phyloP scores from a whole-genome alignment of 2,797 vertebrate genomes.

The Danionella dracula region DNA sequence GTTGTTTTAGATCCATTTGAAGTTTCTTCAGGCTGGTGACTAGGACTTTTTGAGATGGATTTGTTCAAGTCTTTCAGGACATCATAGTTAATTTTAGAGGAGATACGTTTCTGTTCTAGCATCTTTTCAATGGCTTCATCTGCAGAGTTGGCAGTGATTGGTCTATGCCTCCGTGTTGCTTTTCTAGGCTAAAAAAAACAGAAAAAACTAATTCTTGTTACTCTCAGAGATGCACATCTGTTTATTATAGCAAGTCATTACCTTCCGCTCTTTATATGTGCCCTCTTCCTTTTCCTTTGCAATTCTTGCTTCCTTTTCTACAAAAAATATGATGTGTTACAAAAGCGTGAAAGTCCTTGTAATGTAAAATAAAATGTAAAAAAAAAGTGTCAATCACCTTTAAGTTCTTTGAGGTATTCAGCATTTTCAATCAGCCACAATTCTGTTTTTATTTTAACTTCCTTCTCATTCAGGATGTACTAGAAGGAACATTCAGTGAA shows the following conservation, averaged over 20 bases:
- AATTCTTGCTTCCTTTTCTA: constrained; percentile 91
- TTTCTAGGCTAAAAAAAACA: constrained; percentile 51
- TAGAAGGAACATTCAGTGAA: constrained; percentile 57
- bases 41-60: constrained; percentile 67
- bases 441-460: constrained; percentile 87
- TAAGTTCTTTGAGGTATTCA: constrained; percentile 91
- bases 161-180: constrained; percentile 65
- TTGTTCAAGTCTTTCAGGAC: constrained; percentile 87
- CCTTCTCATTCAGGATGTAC: constrained; percentile 90
- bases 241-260: constrained; percentile 45
- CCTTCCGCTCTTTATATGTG: constrained; percentile 96
- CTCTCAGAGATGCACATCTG: neutral
- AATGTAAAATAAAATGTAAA: too few species aligned
- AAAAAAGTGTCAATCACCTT: constrained; percentile 63
- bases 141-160: constrained; percentile 84
- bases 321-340: too few species aligned
- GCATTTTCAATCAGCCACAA: constrained; percentile 94
- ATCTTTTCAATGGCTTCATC: constrained; percentile 96
- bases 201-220: neutral
- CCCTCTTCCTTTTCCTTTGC: constrained; percentile 93
- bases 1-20: constrained; percentile 50
- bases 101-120: constrained; percentile 95
- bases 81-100: constrained; percentile 96
- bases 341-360: too few species aligned
- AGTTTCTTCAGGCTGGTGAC: constrained; percentile 39